Evolutionary conservation across 2,797 vertebrate species (phyloP), one percentile per base, ranked within the genome.

Genomic region (Sebastes steindachneri): DNA sequence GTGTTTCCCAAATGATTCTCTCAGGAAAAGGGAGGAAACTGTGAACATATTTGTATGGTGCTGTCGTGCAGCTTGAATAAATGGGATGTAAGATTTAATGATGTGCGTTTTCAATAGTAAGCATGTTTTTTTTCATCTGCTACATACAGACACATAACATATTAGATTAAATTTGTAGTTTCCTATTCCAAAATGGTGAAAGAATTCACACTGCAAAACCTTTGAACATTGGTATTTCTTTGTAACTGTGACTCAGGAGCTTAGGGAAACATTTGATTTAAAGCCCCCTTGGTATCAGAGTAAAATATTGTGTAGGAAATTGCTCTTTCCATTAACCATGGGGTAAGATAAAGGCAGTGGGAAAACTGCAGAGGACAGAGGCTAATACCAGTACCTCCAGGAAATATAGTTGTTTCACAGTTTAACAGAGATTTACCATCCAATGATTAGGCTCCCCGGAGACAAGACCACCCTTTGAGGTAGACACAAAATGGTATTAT

Each of bases 391-490:
- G 59, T 12, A 75, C 73, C 84, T 83, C 37, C 15, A 81, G 86
- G 85, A 91, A 84, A 81, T 89, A 71, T 82, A 89, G 77, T 78
- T 73, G 80, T 84, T 86, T 89, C 75, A 64, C 75, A 75, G 77
- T 88, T 89, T 82, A 93, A 85, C 73, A 90, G 86, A 88, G 84
- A 86, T 91, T 91, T 85, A 92, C 77, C 74, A 35, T 89, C 74
- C 89, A 88, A 73, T 89, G 77, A 91, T 80, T 75, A 65, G 3
- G 31, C 64, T 89, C 86, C 80, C 88, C 9, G 11, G 72, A 72
- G 90, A 88, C 62, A 14, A 41, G 45, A 33, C 79, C 75, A 55
- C 73, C 73, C 70, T 81, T 77, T 77, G 85, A 93, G 74, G 54
- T 71, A 87, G 68, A 67, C 81, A 83, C 77, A 80, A 78, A 89